These are phyloP conservation scores for Pungitius pungitius DNA, from an alignment of 2,113 vertebrate genomes.

Conservation along the genomic window DNA sequence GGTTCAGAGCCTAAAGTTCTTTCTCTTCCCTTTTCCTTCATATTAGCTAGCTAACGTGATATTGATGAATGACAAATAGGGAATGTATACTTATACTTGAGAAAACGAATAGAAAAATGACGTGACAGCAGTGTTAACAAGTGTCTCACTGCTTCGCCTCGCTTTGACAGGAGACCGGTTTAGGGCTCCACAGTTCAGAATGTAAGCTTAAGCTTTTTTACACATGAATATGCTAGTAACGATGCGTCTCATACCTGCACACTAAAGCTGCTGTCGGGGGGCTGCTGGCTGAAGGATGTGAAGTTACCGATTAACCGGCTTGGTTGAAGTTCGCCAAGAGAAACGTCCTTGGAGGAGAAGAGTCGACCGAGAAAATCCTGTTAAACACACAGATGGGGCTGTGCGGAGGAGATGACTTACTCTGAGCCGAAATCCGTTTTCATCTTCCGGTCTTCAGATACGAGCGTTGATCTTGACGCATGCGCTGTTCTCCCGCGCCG, in stretches of 20 bases:
- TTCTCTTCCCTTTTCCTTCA: no score
- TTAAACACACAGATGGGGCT: neutral
- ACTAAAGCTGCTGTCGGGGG: constrained; percentile 24
- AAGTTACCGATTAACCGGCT: neutral
- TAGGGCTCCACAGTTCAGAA: neutral
- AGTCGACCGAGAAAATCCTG: neutral
- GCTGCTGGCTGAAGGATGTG: neutral
- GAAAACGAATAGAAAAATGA: neutral
- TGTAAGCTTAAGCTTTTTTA: no score
- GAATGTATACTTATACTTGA: neutral
- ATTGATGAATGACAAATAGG: rapidly evolving
- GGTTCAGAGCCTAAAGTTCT: no score
- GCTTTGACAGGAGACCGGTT: neutral
- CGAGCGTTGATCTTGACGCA: constrained; percentile 10
- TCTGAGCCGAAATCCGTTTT: neutral
- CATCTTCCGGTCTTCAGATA: constrained; percentile 13
- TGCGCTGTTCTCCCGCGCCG: constrained; percentile 17
- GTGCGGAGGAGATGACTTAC: neutral
- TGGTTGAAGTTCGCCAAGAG: constrained; percentile 42
- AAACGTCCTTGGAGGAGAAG: neutral
- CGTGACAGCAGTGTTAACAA: no score
- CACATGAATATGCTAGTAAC: constrained; percentile 1
- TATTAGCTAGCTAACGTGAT: constrained; percentile 10
- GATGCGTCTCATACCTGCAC: constrained; percentile 32
- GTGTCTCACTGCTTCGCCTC: neutral